Percentiles rank a stretch among this genome's conserved stretches.
phyloP scores from a whole-genome alignment of 1,140 invertebrate genomes.

The Drosophila bocqueti region DNA sequence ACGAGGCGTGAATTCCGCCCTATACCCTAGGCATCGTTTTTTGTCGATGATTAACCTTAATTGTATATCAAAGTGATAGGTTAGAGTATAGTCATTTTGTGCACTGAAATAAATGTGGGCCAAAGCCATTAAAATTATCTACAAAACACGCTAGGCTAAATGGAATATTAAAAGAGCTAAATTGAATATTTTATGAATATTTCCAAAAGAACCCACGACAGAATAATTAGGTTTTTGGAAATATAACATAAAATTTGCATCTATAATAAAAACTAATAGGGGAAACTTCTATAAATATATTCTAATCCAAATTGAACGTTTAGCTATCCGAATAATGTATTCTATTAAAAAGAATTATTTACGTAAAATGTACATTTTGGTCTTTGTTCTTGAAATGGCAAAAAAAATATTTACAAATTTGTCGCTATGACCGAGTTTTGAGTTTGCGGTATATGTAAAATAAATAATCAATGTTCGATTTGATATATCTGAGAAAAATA shows the following conservation, averaged over 20 bases:
- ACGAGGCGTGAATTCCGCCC: slow-evolving; percentile 39
- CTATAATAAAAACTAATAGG: background rate
- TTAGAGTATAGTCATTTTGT: slow-evolving; percentile 10
- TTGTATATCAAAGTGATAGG: slow-evolving; percentile 43
- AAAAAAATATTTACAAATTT: too few species aligned
- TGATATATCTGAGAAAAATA: too few species aligned
- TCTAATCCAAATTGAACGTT: too few species aligned
- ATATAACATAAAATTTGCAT: background rate
- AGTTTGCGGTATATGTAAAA: too few species aligned
- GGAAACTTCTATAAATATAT: too few species aligned
- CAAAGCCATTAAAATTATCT: background rate
- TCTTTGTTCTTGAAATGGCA: too few species aligned
- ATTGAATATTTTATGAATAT: background rate
- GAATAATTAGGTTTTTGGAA: background rate
- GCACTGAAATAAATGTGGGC: slow-evolving; percentile 4
- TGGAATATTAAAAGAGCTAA: background rate
- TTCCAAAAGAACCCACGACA: background rate
- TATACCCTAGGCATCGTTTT: slow-evolving; percentile 28
- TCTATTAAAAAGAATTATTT: too few species aligned
- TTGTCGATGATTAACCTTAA: slow-evolving; percentile 37
- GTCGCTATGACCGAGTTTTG: too few species aligned
- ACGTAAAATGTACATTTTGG: too few species aligned
- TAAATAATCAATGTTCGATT: too few species aligned
- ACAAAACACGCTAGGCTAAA: background rate
- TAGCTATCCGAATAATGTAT: too few species aligned